A percentile compares a stretch with the other conserved stretches of the same genome.
Evolutionary conservation across 2,888 invertebrate species (phyloP).

Genomic region (Drosophila hamatofila): DNA sequence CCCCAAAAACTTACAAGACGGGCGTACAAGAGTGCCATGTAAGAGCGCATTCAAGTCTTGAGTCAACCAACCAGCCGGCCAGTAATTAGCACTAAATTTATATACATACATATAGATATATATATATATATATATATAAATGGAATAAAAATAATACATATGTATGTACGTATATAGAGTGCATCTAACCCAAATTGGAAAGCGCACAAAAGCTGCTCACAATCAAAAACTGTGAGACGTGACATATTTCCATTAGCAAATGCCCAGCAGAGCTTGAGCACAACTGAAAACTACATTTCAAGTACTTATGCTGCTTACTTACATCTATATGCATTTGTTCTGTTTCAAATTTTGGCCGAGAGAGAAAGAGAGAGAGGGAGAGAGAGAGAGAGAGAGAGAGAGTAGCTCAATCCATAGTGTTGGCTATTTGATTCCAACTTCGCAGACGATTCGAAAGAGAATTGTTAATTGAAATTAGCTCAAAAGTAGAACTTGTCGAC

Average conservation of each 20-base stretch:
- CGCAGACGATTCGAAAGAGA: background rate
- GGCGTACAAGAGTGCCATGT: background rate
- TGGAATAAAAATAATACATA: conserved; percentile 8
- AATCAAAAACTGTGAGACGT: conserved; percentile 32
- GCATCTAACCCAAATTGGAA: conserved; percentile 22
- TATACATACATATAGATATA: too few species aligned
- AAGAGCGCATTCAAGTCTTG: background rate
- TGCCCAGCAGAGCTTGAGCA: conserved; percentile 8
- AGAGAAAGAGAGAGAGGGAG: background rate
- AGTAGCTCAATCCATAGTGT: background rate
- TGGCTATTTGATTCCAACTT: background rate
- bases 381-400: background rate
- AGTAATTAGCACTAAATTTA: conserved; percentile 39
- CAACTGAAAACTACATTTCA: conserved; percentile 4
- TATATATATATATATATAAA: conserved; percentile 17
- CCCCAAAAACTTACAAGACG: conserved; percentile 2
- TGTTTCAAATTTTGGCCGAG: background rate
- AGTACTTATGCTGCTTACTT: background rate
- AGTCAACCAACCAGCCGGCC: conserved; percentile 20
- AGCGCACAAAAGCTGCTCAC: conserved; percentile 24
- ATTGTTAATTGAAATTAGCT: conserved; percentile 9
- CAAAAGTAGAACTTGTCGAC: background rate
- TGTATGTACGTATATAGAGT: background rate
- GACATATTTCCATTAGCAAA: conserved; percentile 38
- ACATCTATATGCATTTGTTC: conserved; percentile 1